Percentiles rank a stretch among this genome's conserved stretches.
Evolutionary conservation across 1,140 invertebrate genomes (phyloP).

Genomic region (Stegodyphus mimosarum): DNA sequence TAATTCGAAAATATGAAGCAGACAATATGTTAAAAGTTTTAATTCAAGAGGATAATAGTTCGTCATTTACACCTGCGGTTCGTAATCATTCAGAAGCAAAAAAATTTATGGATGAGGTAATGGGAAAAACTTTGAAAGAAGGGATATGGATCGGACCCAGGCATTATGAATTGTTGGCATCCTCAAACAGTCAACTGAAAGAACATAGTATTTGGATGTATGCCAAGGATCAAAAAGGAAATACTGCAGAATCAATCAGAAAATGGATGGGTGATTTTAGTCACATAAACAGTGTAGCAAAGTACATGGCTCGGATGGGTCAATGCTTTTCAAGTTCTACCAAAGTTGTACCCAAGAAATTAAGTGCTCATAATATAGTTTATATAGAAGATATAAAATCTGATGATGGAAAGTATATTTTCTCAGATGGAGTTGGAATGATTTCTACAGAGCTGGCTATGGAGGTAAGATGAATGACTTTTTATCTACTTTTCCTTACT

Average conservation of each 20-base stretch:
- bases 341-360: slow-evolving; percentile 79
- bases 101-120: slow-evolving; percentile 54
- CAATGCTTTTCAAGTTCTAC: slow-evolving; percentile 75
- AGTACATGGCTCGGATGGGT: slow-evolving; percentile 66
- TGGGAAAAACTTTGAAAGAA: slow-evolving; percentile 31
- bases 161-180: slow-evolving; percentile 64
- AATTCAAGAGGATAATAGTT: slow-evolving; percentile 58
- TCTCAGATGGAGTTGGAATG: slow-evolving; percentile 65
- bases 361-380: slow-evolving; percentile 69
- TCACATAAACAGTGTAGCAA: slow-evolving; percentile 64
- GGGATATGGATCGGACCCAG: slow-evolving; percentile 61
- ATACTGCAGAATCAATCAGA: slow-evolving; percentile 56
- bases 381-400: slow-evolving; percentile 37
- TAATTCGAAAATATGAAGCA: slow-evolving; percentile 48
- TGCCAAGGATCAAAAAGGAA: slow-evolving; percentile 58
- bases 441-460: slow-evolving; percentile 61
- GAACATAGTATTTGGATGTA: slow-evolving; percentile 66
- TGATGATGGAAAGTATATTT: slow-evolving; percentile 60
- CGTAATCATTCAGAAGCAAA: slow-evolving; percentile 27
- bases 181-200: slow-evolving; percentile 65
- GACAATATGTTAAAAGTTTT: slow-evolving; percentile 54
- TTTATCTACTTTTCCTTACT: slow-evolving; percentile 65
- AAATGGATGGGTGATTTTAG: slow-evolving; percentile 65
- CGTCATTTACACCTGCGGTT: slow-evolving; percentile 55
- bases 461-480: slow-evolving; percentile 18